Conservation (phyloP, 1,140 invertebrate genomes). For the Tetramorium parvispinum region DNA sequence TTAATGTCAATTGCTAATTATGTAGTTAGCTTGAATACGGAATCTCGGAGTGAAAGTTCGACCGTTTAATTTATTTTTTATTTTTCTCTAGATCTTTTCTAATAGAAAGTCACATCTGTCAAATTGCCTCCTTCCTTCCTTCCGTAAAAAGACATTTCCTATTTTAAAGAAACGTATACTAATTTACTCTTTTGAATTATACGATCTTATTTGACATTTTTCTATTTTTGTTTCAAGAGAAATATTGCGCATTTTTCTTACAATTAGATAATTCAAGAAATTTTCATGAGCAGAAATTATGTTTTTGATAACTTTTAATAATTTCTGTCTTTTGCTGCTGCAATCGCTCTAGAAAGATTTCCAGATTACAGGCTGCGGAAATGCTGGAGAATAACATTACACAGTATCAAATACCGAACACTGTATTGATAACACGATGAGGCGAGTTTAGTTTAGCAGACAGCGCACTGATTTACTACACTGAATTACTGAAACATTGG, state of each 20-base stretch:
- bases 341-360: background rate
- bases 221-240: background rate
- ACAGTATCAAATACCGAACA: background rate
- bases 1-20: background rate
- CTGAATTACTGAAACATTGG: constrained; percentile 16
- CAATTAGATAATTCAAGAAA: background rate
- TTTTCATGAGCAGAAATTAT: background rate
- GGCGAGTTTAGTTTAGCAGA: no score
- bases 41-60: background rate
- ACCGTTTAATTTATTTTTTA: background rate
- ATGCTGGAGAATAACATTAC: background rate
- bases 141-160: background rate
- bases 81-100: background rate
- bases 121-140: background rate
- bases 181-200: background rate
- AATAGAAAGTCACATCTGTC: constrained; percentile 2
- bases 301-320: background rate
- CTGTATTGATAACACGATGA: no score
- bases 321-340: background rate
- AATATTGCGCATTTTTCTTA: background rate
- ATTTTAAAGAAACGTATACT: background rate
- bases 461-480: no score
- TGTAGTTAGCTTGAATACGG: background rate
- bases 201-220: background rate
- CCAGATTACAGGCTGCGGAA: background rate